Evolutionary conservation across 2,888 invertebrate species (phyloP).

Genomic region (Caradrina clavipalpis): DNA sequence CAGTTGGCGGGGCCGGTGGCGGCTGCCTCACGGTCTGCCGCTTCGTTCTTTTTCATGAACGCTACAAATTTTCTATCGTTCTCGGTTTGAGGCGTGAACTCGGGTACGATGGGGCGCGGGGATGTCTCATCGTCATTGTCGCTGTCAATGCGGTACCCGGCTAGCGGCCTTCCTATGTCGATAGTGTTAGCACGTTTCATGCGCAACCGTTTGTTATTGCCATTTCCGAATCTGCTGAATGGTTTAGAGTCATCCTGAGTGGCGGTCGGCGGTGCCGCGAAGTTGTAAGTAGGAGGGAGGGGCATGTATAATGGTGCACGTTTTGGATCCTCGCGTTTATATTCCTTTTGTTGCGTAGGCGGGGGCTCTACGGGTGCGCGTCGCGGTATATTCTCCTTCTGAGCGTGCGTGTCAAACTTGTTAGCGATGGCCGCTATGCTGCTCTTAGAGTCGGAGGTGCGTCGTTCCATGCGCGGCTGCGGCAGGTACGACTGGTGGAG

Average conservation of each 20-base stretch:
- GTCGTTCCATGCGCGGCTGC: slow-evolving; percentile 71
- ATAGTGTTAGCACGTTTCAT: slow-evolving; percentile 97
- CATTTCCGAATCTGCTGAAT: slow-evolving; percentile 86
- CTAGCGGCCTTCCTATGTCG: slow-evolving; percentile 94
- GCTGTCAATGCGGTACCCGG: slow-evolving; percentile 88
- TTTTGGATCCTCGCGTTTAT: slow-evolving; percentile 72
- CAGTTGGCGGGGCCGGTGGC: slow-evolving; percentile 91
- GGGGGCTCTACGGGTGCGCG: slow-evolving; percentile 63
- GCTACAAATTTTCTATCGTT: slow-evolving; percentile 96
- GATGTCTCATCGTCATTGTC: slow-evolving; percentile 87
- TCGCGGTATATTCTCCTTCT: slow-evolving; percentile 67
- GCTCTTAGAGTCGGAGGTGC: slow-evolving; percentile 78
- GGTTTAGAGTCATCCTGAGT: slow-evolving; percentile 82
- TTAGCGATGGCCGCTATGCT: slow-evolving; percentile 85
- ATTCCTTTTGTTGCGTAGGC: slow-evolving; percentile 62
- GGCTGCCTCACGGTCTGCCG: slow-evolving; percentile 66
- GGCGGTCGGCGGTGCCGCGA: slow-evolving; percentile 78
- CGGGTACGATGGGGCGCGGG: slow-evolving; percentile 89
- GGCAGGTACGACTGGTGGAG: slow-evolving; percentile 55
- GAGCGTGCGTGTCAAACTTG: slow-evolving; percentile 81
- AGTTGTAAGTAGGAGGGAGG: slow-evolving; percentile 85
- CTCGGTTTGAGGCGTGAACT: slow-evolving; percentile 95
- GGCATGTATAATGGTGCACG: slow-evolving; percentile 81
- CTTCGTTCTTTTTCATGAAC: slow-evolving; percentile 94
- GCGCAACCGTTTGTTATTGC: slow-evolving; percentile 92